A percentile compares a stretch with the other conserved stretches of the same genome.
phyloP scores from a whole-genome alignment of 2,888 invertebrate genomes.

The Trichogramma evanescens region DNA sequence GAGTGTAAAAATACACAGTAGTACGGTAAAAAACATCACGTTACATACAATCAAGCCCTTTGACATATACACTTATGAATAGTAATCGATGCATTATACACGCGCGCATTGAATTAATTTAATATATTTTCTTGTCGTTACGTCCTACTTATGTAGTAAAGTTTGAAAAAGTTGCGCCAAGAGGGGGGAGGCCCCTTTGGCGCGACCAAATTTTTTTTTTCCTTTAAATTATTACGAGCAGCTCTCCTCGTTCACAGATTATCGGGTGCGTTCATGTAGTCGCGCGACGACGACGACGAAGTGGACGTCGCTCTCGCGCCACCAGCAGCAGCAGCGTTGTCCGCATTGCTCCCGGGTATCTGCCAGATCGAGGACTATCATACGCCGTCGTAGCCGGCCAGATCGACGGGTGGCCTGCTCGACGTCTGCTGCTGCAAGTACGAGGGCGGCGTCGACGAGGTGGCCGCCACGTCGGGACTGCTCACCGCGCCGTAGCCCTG shows the following conservation, averaged over 20 bases:
- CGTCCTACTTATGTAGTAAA: too few species aligned
- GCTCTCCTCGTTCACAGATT: background rate
- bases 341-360: background rate
- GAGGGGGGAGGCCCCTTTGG: too few species aligned
- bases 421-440: conserved; percentile 28
- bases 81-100: too few species aligned
- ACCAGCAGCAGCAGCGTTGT: background rate
- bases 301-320: background rate
- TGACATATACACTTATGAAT: too few species aligned
- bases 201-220: too few species aligned
- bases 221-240: too few species aligned
- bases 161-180: too few species aligned
- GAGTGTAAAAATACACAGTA: too few species aligned
- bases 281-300: background rate
- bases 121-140: too few species aligned
- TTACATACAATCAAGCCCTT: too few species aligned
- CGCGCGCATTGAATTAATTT: too few species aligned
- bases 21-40: too few species aligned
- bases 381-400: conserved; percentile 43
- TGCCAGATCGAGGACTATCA: conserved; percentile 34
- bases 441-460: conserved; percentile 28
- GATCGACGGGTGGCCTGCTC: conserved; percentile 40
- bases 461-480: conserved; percentile 25
- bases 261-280: background rate
- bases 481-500: conserved; percentile 42